Evolutionary conservation across 2,113 vertebrate species (phyloP).

Genomic region (Oryzias woworae): DNA sequence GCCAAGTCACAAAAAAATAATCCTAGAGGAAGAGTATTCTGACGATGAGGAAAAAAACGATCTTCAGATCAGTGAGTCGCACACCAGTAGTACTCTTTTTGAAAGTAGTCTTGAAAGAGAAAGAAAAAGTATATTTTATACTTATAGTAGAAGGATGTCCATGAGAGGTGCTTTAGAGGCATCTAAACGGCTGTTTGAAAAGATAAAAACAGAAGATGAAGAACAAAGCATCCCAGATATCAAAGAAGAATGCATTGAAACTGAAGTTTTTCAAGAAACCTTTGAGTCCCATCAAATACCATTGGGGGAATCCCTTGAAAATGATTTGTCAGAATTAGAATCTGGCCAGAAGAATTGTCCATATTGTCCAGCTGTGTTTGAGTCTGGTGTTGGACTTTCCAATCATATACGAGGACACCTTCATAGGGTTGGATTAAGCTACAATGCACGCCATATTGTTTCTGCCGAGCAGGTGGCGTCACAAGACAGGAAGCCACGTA

Average conservation of each 20-base stretch:
- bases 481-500: slow-evolving; percentile 89
- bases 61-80: slow-evolving; percentile 49
- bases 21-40: slow-evolving; percentile 65
- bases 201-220: slow-evolving; percentile 64
- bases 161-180: slow-evolving; percentile 70
- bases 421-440: slow-evolving; percentile 90
- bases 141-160: slow-evolving; percentile 75
- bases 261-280: slow-evolving; percentile 62
- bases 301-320: slow-evolving; percentile 42
- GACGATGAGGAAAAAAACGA: slow-evolving; percentile 54
- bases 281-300: slow-evolving; percentile 56
- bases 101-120: slow-evolving; percentile 59
- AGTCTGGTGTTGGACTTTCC: slow-evolving; percentile 92
- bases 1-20: slow-evolving; percentile 66
- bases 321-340: slow-evolving; percentile 61
- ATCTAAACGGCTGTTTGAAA: slow-evolving; percentile 69
- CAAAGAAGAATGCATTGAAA: slow-evolving; percentile 74
- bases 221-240: slow-evolving; percentile 51
- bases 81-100: slow-evolving; percentile 38
- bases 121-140: slow-evolving; percentile 66
- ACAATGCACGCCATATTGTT: slow-evolving; percentile 90
- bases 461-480: slow-evolving; percentile 90
- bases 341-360: slow-evolving; percentile 88
- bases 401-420: slow-evolving; percentile 94
- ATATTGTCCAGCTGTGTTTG: slow-evolving; percentile 92